These are phyloP conservation scores for Natator depressus DNA, from an alignment of 2,113 vertebrate genomes.

Conservation along the genomic window DNA sequence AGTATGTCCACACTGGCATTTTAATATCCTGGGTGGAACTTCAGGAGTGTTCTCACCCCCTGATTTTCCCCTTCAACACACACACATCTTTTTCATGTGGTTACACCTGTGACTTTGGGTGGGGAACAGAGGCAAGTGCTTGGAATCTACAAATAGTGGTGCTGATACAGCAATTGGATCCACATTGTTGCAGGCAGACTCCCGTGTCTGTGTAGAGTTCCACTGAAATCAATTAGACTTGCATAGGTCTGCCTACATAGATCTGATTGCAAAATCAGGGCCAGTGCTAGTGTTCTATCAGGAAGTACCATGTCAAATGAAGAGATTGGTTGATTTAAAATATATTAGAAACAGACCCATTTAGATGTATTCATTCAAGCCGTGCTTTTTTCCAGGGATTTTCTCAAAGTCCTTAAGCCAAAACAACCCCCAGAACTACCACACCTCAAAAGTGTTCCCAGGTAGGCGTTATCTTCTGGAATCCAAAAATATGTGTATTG, in stretches of 20 bases:
- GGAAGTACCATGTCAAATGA: slow-evolving; percentile 4
- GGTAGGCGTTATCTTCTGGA: not conserved
- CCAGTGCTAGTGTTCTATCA: not conserved
- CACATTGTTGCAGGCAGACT: not conserved
- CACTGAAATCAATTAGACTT: not conserved
- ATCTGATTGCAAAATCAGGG: not conserved
- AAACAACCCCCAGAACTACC: not conserved
- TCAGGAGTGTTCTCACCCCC: not conserved
- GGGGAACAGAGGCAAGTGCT: not conserved
- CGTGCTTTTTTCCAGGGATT: not conserved
- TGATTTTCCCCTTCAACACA: not conserved
- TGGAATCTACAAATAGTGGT: not conserved
- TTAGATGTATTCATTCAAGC: not conserved
- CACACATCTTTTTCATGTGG: not conserved
- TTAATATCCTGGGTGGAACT: slow-evolving; percentile 17
- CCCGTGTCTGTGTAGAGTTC: not conserved
- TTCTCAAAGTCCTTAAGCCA: not conserved
- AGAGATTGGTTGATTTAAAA: not conserved
- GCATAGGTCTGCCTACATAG: not conserved
- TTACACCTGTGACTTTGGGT: not conserved
- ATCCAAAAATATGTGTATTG: not conserved
- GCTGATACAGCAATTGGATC: not conserved
- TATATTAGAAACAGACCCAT: not conserved
- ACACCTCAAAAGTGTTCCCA: not conserved
- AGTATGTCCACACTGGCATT: not conserved